A percentile compares a stretch with the other conserved stretches of the same genome.
Conservation (phyloP, 2,797 vertebrate species). For the Anniella stebbinsi region DNA sequence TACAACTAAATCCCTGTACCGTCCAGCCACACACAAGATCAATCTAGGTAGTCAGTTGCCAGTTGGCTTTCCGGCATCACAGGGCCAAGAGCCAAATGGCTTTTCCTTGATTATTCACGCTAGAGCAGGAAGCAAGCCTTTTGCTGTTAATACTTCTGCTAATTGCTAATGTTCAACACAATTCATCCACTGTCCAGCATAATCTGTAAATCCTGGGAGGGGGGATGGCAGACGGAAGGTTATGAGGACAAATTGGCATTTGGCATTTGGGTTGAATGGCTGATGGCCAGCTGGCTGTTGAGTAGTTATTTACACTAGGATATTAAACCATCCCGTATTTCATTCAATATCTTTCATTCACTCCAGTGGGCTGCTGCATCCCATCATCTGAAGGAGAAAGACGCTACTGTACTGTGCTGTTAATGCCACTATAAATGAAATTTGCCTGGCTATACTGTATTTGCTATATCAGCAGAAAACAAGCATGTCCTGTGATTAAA, state of each 20-base stretch:
- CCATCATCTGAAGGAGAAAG: constrained; percentile 1
- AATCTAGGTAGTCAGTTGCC: neutral
- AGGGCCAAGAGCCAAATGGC: constrained; percentile 2
- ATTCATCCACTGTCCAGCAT: neutral
- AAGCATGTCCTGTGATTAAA: neutral
- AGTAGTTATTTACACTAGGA: constrained; percentile 23
- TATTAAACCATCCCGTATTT: neutral
- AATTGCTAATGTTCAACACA: constrained; percentile 23
- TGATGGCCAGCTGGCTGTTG: constrained; percentile 26
- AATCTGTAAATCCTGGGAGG: constrained; percentile 29
- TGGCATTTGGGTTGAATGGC: constrained; percentile 14
- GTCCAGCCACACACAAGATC: neutral
- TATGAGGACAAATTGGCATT: neutral
- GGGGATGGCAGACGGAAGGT: neutral
- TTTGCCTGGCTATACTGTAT: neutral
- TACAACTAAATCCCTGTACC: neutral
- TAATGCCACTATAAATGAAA: neutral
- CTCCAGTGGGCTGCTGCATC: neutral
- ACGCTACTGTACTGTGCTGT: neutral
- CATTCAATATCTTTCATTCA: neutral
- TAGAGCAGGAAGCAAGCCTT: constrained; percentile 29
- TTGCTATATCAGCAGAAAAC: neutral
- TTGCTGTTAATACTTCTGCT: constrained; percentile 36
- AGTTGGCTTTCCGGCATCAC: neutral
- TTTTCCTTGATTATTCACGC: constrained; percentile 38